Percentiles rank a stretch among this genome's conserved stretches.
Conservation (phyloP, 2,888 invertebrate species). For the Rhagophthalmus giganteus region DNA sequence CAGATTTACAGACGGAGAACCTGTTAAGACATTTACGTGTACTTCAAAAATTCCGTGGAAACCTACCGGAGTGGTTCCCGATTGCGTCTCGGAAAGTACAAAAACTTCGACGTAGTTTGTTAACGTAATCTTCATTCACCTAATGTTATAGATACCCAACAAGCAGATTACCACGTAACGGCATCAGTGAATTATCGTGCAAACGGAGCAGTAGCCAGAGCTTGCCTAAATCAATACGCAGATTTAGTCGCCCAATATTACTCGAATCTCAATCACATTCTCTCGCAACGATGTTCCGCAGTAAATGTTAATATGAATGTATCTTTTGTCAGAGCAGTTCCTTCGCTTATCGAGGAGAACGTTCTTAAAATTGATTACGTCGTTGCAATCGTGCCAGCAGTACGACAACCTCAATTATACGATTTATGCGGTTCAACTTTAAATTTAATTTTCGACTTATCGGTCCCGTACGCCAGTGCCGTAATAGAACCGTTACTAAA, state of each 20-base stretch:
- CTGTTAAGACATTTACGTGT: slow-evolving; percentile 84
- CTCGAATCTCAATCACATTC: slow-evolving; percentile 72
- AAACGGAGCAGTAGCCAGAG: slow-evolving; percentile 83
- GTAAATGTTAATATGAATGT: slow-evolving; percentile 95
- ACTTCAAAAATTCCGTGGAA: slow-evolving; percentile 81
- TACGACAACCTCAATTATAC: slow-evolving; percentile 88
- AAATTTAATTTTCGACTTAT: slow-evolving; percentile 89
- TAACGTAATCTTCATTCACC: slow-evolving; percentile 15
- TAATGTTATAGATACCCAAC: slow-evolving; percentile 82
- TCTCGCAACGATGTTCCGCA: slow-evolving; percentile 91
- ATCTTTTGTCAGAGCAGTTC: slow-evolving; percentile 80
- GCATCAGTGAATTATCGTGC: slow-evolving; percentile 85
- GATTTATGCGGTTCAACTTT: slow-evolving; percentile 94
- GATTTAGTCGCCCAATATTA: slow-evolving; percentile 82
- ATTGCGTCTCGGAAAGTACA: slow-evolving; percentile 90
- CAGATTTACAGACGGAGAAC: slow-evolving; percentile 88
- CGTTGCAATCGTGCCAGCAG: slow-evolving; percentile 82
- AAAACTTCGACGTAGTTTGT: not conserved
- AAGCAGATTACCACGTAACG: slow-evolving; percentile 91
- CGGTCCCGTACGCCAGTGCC: slow-evolving; percentile 89
- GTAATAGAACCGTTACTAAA: slow-evolving; percentile 87
- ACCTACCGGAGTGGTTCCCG: slow-evolving; percentile 88
- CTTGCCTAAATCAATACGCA: slow-evolving; percentile 83
- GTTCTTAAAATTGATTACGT: slow-evolving; percentile 89
- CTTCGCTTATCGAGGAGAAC: slow-evolving; percentile 81